Evolutionary conservation across 2,888 invertebrate species (phyloP).

Genomic region (Panopea generosa): DNA sequence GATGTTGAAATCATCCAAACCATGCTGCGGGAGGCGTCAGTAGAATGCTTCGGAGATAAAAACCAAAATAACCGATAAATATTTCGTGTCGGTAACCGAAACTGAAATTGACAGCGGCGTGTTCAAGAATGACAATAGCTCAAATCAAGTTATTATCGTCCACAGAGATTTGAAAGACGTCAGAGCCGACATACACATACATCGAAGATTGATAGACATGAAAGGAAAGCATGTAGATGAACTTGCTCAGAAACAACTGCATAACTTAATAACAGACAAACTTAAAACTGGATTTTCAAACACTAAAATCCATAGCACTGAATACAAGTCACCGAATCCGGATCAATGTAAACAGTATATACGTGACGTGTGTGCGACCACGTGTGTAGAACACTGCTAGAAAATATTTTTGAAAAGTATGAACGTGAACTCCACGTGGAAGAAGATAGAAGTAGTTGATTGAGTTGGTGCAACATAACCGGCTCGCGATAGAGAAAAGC

Average conservation of each 20-base stretch:
- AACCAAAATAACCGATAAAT: slow-evolving; percentile 30
- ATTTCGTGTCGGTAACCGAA: slow-evolving; percentile 43
- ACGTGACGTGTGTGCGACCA: slow-evolving; percentile 19
- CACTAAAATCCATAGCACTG: too few species aligned
- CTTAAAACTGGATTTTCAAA: not conserved
- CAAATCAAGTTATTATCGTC: not conserved
- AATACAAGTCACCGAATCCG: too few species aligned
- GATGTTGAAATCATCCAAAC: slow-evolving; percentile 15
- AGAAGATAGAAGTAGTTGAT: slow-evolving; percentile 13
- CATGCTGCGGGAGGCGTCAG: slow-evolving; percentile 23
- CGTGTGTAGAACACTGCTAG: slow-evolving; percentile 28
- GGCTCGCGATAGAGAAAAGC: slow-evolving; percentile 25
- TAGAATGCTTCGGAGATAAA: slow-evolving; percentile 36
- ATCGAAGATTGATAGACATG: slow-evolving; percentile 9
- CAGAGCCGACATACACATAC: not conserved
- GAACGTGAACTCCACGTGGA: not conserved
- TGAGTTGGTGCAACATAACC: slow-evolving; percentile 29
- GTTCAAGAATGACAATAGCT: slow-evolving; percentile 12
- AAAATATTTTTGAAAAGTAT: slow-evolving; percentile 21
- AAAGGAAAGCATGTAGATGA: slow-evolving; percentile 10
- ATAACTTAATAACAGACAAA: not conserved
- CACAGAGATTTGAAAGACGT: not conserved
- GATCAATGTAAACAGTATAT: too few species aligned
- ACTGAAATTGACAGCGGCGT: slow-evolving; percentile 35
- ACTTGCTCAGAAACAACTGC: slow-evolving; percentile 5